These are phyloP conservation scores for Andrena hattorfiana DNA, from an alignment of 2,888 invertebrate species.

Conservation along the genomic window DNA sequence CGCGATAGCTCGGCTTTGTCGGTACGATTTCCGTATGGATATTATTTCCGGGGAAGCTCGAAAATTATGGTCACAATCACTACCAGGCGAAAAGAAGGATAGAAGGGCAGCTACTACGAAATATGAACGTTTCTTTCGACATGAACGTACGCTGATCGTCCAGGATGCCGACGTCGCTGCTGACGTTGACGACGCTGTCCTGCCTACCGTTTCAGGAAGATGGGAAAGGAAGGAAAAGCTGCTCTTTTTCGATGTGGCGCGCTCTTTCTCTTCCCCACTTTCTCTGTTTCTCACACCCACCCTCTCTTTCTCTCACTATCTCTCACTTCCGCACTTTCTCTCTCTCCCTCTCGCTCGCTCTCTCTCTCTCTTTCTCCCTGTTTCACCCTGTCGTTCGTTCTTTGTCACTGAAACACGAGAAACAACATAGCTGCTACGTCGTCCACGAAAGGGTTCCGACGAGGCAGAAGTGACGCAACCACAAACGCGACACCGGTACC, in stretches of 20 bases:
- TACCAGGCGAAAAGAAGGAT: not conserved
- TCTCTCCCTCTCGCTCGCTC: slow-evolving; percentile 4
- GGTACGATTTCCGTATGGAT: not conserved
- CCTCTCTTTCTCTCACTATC: slow-evolving; percentile 8
- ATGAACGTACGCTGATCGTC: slow-evolving; percentile 64
- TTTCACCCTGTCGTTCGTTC: slow-evolving; percentile 6
- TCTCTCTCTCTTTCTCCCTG: slow-evolving; percentile 28
- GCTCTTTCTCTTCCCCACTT: slow-evolving; percentile 19
- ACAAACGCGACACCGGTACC: slow-evolving; percentile 68
- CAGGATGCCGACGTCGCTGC: slow-evolving; percentile 60
- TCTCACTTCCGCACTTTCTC: not conserved
- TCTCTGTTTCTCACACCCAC: not conserved
- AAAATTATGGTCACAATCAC: not conserved
- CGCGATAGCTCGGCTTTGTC: not conserved
- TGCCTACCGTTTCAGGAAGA: slow-evolving; percentile 37
- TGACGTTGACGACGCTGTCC: slow-evolving; percentile 62
- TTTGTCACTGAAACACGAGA: slow-evolving; percentile 57
- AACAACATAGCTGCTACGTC: slow-evolving; percentile 59
- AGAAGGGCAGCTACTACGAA: slow-evolving; percentile 21
- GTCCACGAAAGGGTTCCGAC: slow-evolving; percentile 33
- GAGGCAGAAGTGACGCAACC: slow-evolving; percentile 1
- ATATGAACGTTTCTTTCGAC: slow-evolving; percentile 44
- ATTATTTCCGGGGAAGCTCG: not conserved
- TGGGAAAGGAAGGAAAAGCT: slow-evolving; percentile 33
- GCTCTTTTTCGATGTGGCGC: slow-evolving; percentile 29